A percentile compares a stretch with the other conserved stretches of the same genome.
These are phyloP conservation scores for Calliopsis andreniformis DNA, from an alignment of 1,140 invertebrate species.

Conservation along the genomic window DNA sequence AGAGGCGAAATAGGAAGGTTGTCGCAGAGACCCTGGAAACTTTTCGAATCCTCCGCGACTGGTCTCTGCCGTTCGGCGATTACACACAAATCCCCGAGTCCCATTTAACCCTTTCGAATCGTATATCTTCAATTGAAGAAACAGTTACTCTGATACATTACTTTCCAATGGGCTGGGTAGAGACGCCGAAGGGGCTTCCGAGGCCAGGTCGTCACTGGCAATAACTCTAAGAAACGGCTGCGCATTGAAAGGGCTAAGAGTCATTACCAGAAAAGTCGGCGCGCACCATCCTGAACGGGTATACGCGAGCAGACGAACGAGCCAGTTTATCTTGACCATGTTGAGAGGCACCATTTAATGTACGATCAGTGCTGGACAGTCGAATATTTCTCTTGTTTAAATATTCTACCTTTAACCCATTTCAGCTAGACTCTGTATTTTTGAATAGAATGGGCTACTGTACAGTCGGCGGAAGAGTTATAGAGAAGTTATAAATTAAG, in stretches of 20 bases:
- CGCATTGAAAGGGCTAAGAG: conserved; percentile 56
- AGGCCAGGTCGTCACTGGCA: conserved; percentile 40
- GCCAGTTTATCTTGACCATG: conserved; percentile 31
- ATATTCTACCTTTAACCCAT: not conserved
- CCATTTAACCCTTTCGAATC: conserved; percentile 59
- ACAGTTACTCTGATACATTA: conserved; percentile 62
- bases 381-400: conserved; percentile 33
- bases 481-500: not conserved
- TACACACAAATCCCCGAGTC: conserved; percentile 43
- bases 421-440: not conserved
- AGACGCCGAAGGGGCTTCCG: conserved; percentile 14
- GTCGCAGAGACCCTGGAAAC: not conserved
- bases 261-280: conserved; percentile 53
- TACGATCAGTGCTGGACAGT: not conserved
- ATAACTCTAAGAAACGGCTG: conserved; percentile 58
- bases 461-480: not conserved
- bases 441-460: not conserved
- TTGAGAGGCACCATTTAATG: not conserved
- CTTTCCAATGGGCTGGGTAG: conserved; percentile 49
- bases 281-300: conserved; percentile 15
- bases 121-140: conserved; percentile 57
- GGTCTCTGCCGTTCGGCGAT: not conserved
- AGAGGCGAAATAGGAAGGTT: conserved; percentile 36
- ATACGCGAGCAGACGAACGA: conserved; percentile 16
- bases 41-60: not conserved